Evolutionary conservation across 2,797 vertebrate genomes (phyloP).

Genomic region (Euphonia xanthogaster): DNA sequence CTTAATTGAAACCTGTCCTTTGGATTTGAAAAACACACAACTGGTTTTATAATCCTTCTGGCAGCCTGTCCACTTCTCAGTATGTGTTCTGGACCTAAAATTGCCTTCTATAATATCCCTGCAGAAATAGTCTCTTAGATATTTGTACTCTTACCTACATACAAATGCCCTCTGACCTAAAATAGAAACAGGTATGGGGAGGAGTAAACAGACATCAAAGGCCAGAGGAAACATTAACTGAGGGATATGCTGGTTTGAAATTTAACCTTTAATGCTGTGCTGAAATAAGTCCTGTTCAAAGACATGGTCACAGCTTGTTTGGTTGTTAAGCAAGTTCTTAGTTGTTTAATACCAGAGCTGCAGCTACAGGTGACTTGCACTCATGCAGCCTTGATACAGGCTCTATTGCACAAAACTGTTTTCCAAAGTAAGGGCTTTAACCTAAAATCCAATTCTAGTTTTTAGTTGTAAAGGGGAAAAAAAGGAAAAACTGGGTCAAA

Average conservation of each 20-base stretch:
- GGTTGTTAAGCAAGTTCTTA: not conserved
- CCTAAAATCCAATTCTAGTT: not conserved
- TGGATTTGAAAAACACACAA: slow-evolving; percentile 4
- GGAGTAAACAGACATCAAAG: slow-evolving; percentile 10
- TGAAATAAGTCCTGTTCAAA: slow-evolving; percentile 11
- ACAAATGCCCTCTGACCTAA: slow-evolving; percentile 8
- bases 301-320: not conserved
- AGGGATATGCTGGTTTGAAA: slow-evolving; percentile 12
- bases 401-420: not conserved
- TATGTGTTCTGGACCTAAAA: slow-evolving; percentile 28
- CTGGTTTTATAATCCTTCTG: slow-evolving; percentile 47
- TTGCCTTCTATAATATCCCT: slow-evolving; percentile 25
- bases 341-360: not conserved
- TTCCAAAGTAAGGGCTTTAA: not conserved
- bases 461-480: not conserved
- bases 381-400: not conserved
- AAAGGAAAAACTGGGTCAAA: not conserved
- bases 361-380: not conserved
- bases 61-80: not conserved
- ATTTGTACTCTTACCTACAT: not conserved
- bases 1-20: slow-evolving; percentile 58
- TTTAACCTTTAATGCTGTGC: not conserved
- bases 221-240: not conserved
- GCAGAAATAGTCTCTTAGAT: not conserved
- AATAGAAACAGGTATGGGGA: slow-evolving; percentile 39